Evolutionary conservation across 2,113 vertebrate species (phyloP).

Genomic region (Leptobrachium ailaonicum): DNA sequence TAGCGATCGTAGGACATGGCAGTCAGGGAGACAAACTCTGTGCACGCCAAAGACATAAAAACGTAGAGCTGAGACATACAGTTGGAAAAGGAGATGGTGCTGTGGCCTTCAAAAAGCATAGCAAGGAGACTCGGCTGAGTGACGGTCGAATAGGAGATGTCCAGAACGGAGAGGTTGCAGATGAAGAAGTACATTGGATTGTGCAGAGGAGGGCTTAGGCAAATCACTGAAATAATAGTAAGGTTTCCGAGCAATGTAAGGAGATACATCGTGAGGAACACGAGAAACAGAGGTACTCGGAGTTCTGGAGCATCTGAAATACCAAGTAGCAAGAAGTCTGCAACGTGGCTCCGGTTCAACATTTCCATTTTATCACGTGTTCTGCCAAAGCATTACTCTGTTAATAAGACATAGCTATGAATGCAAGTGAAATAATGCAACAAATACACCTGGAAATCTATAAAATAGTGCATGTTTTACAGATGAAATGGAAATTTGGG

Average conservation of each 20-base stretch:
- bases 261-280: constrained; percentile 26
- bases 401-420: too few species aligned
- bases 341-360: background rate
- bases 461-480: too few species aligned
- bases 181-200: constrained; percentile 41
- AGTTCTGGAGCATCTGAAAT: constrained; percentile 5
- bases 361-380: constrained; percentile 5
- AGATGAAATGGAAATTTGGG: too few species aligned
- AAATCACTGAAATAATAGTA: constrained; percentile 7
- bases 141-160: constrained; percentile 25
- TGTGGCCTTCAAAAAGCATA: background rate
- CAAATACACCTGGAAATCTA: too few species aligned
- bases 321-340: constrained; percentile 5
- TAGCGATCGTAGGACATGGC: constrained; percentile 42
- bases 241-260: constrained; percentile 35
- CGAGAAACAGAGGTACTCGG: background rate
- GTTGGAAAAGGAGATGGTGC: background rate
- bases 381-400: background rate
- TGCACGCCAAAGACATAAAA: constrained; percentile 36
- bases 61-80: constrained; percentile 31
- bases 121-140: constrained; percentile 30
- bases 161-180: constrained; percentile 22
- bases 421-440: too few species aligned
- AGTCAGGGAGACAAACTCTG: constrained; percentile 39
- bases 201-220: constrained; percentile 1